Percentiles rank a stretch among this genome's conserved stretches.
phyloP scores from a whole-genome alignment of 37 sponge, comb jelly and placozoan genomes.

The Ianthella basta region DNA sequence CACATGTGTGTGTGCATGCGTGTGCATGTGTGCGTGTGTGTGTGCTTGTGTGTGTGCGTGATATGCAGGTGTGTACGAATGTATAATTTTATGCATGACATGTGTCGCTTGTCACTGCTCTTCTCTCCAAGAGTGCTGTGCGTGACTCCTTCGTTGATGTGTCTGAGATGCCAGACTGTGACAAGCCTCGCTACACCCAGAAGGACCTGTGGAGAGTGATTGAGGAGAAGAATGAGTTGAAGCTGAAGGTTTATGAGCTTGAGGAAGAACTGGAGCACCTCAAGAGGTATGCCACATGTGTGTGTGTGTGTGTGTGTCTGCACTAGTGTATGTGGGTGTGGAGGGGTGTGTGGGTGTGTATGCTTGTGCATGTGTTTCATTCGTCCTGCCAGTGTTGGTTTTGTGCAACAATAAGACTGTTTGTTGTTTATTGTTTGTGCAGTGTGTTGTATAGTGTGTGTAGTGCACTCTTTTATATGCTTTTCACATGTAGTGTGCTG shows the following conservation, averaged over 20 bases:
- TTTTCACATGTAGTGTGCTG: too few species aligned
- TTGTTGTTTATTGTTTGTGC: too few species aligned
- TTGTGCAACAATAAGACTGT: too few species aligned
- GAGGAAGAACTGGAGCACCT: constrained; percentile 5
- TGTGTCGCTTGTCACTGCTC: background rate
- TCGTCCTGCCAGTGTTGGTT: too few species aligned
- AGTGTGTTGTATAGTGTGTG: too few species aligned
- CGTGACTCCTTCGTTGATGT: too few species aligned
- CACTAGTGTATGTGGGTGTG: too few species aligned
- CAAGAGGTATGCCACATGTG: background rate
- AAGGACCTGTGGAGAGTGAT: background rate
- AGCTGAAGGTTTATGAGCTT: constrained; percentile 1
- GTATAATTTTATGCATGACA: background rate
- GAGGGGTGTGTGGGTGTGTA: too few species aligned
- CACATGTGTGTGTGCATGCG: background rate
- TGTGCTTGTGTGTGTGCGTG: background rate
- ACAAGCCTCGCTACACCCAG: constrained; percentile 23
- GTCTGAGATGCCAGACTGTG: background rate
- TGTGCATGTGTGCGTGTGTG: background rate
- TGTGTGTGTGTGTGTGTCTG: background rate
- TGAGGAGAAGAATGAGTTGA: constrained; percentile 9
- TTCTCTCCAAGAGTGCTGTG: background rate
- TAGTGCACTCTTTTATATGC: too few species aligned
- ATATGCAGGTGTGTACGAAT: background rate
- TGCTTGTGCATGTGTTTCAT: too few species aligned